Evolutionary conservation across 2,888 invertebrate species (phyloP).

Genomic region (Platycheirus albimanus): DNA sequence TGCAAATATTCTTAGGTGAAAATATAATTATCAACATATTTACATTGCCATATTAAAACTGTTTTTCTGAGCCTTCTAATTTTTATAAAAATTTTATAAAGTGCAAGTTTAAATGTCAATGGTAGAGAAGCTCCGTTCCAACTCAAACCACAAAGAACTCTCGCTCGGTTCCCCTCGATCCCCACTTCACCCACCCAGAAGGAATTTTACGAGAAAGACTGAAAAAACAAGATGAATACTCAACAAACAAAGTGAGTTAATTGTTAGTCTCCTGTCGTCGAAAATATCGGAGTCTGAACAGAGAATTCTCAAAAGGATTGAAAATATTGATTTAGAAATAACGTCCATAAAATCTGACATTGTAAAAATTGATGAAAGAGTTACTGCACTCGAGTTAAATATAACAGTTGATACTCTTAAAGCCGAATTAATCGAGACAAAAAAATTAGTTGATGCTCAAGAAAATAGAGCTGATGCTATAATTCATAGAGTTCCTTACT

Average conservation of each 20-base stretch:
- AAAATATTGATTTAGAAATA: conserved; percentile 7
- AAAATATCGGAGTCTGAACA: neutral
- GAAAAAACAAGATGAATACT: neutral
- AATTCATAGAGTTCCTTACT: neutral
- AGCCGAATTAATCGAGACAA: neutral
- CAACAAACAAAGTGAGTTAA: neutral
- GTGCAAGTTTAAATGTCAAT: no score
- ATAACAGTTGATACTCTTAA: neutral
- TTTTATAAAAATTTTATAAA: no score
- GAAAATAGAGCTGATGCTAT: conserved; percentile 1
- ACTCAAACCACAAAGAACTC: neutral
- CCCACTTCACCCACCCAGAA: neutral
- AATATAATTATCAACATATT: neutral
- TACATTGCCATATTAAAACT: no score
- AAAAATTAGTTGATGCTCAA: neutral
- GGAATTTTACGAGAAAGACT: neutral
- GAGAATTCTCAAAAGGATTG: neutral
- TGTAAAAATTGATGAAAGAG: conserved; percentile 1
- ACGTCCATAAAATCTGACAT: conserved; percentile 1
- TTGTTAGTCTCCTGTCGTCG: neutral
- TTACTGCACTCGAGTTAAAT: neutral
- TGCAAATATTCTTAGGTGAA: neutral
- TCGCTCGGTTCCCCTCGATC: no score
- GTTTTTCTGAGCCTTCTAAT: no score
- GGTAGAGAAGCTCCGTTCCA: no score